Evolutionary conservation across 2,113 vertebrate genomes (phyloP).

Genomic region (Labeo rohita): DNA sequence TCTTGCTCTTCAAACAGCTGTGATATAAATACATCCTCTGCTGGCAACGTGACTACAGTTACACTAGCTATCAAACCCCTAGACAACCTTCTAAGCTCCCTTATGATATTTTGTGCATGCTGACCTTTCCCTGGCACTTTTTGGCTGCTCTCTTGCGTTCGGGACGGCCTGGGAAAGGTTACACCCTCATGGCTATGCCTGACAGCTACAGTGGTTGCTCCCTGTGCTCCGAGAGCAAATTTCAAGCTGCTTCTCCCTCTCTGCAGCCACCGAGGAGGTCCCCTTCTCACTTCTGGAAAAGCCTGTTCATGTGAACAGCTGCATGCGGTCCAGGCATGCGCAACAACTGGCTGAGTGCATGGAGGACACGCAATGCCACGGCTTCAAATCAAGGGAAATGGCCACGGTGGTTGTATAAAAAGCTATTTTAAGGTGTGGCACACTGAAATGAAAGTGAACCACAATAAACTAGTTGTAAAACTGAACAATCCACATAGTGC

Average conservation of each 20-base stretch:
- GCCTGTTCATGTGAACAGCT: slow-evolving; percentile 33
- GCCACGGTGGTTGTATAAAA: background rate
- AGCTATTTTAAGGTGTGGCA: background rate
- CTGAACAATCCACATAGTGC: background rate
- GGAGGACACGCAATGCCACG: slow-evolving; percentile 61
- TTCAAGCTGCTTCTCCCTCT: background rate
- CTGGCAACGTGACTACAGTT: background rate
- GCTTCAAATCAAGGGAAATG: background rate
- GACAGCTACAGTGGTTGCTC: background rate
- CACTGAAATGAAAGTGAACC: slow-evolving; percentile 15
- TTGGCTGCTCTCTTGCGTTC: background rate
- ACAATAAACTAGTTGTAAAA: background rate
- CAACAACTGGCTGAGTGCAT: slow-evolving; percentile 61
- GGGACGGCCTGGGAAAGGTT: slow-evolving; percentile 22
- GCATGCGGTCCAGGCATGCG: slow-evolving; percentile 46
- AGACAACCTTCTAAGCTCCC: background rate
- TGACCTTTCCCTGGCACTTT: slow-evolving; percentile 41
- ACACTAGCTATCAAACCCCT: slow-evolving; percentile 19
- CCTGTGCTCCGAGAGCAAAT: background rate
- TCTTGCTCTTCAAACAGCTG: background rate
- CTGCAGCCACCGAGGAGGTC: background rate
- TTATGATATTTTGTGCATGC: slow-evolving; percentile 29
- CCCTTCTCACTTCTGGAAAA: background rate
- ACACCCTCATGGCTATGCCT: background rate
- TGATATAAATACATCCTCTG: slow-evolving; percentile 5